Evolutionary conservation across 1,140 invertebrate species (phyloP), one percentile per base, ranked within the genome.

Genomic region (Bathynomus jamesi): DNA sequence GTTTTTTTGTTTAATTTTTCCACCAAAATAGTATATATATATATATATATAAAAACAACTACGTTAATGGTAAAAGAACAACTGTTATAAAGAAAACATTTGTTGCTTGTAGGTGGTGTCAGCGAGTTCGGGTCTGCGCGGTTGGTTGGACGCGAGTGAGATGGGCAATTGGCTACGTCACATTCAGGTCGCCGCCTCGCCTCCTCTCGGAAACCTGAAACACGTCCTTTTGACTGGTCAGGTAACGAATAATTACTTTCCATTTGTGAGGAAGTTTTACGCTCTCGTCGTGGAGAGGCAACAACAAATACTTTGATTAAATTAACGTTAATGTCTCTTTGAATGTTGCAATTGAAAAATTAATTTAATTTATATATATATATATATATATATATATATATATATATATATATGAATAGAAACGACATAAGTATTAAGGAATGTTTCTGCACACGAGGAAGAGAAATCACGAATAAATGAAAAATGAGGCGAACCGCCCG

Each of bases 81-180:
- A 8, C 32, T 40, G 21, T 53, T n/a, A n/a, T n/a, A n/a, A n/a
- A n/a, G n/a, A n/a, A 53, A 17, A 53, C 21, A 53, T 53, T 17
- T 53, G 63, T 72, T 76, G 73, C 65, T 83, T 87, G 53, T 84
- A 93, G 91, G 87, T 93, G 27, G 82, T 83, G 31, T 84, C 91
- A 28, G 86, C 87, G 7, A 86, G 87, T 69, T 87, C 87, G 75
- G 87, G 89, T 7, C 86, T 88, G 17, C 85, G 87, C 74, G 89
- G 89, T 69, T 93, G 90, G 89, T 81, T 93, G 67, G 91, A 94
- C 77, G 90, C 89, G 11, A 88, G 87, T 28, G 89, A 92, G 76
- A 86, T 87, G 53, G 86, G 85, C 61, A 90, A 90, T 81, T 94
- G 92, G 92, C 82, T 93, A 25, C 92, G 92, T 80, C 87, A 89